Evolutionary conservation across 2,888 invertebrate species (phyloP).

Genomic region (Pelosia muscerda): DNA sequence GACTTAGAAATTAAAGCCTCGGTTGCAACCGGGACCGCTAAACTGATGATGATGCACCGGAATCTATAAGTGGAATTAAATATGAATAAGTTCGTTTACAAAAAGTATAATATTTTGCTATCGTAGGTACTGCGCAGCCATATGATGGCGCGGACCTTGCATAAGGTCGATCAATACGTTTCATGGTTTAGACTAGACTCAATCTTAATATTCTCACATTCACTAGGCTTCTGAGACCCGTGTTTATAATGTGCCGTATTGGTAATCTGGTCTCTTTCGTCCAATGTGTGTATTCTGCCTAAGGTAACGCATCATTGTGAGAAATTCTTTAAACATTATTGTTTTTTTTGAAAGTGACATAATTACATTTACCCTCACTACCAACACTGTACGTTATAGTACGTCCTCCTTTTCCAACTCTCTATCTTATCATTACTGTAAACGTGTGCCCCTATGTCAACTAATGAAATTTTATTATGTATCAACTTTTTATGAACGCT

Average conservation of each 20-base stretch:
- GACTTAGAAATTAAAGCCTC: too few relatives aligned
- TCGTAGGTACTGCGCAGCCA: neutral
- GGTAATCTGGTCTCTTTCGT: neutral
- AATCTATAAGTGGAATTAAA: too few relatives aligned
- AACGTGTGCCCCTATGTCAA: neutral
- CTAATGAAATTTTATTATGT: neutral
- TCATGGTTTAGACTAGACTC: constrained; percentile 1
- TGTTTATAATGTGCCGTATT: neutral
- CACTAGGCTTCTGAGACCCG: constrained; percentile 22
- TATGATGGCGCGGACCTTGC: neutral
- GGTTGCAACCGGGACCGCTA: too few relatives aligned
- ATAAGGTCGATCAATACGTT: neutral
- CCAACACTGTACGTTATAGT: neutral
- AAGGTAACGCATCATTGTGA: too few relatives aligned
- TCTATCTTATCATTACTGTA: neutral
- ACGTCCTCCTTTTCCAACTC: neutral
- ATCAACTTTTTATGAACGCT: neutral
- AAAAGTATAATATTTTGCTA: neutral
- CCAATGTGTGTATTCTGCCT: too few relatives aligned
- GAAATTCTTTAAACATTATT: too few relatives aligned
- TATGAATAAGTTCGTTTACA: too few relatives aligned
- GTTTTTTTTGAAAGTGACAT: too few relatives aligned
- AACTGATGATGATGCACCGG: too few relatives aligned
- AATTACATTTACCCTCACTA: neutral
- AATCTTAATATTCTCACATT: neutral